phyloP scores from a whole-genome alignment of 1,140 invertebrate genomes.

The Oscheius sp. region DNA sequence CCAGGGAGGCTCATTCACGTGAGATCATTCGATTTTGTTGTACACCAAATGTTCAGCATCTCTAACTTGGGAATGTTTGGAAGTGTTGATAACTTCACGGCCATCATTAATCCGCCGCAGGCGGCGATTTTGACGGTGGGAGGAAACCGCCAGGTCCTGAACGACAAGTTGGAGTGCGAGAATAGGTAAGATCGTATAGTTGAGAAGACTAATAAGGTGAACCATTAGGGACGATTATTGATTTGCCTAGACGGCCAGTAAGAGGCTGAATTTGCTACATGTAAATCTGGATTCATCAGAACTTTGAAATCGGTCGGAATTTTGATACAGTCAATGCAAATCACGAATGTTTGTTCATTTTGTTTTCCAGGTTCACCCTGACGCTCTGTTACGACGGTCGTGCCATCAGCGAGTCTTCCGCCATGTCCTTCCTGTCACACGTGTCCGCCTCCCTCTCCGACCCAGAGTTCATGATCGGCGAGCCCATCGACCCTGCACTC shows the following conservation, averaged over 20 bases:
- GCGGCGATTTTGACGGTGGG: conserved; percentile 72
- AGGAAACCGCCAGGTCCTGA: conserved; percentile 66
- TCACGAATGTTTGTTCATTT: not conserved
- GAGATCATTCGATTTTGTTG: not conserved
- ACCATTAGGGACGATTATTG: too few relatives aligned
- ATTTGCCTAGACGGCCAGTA: too few relatives aligned
- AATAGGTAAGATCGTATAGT: conserved; percentile 6
- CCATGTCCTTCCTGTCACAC: conserved; percentile 11
- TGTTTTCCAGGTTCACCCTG: conserved; percentile 17
- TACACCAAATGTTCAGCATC: conserved; percentile 63
- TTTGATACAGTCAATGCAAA: not conserved
- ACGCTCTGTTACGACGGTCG: conserved; percentile 20
- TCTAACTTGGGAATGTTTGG: conserved; percentile 99
- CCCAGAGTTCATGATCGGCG: conserved; percentile 20
- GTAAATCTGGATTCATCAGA: conserved; percentile 8
- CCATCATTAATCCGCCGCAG: conserved; percentile 74
- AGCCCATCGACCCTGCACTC: conserved; percentile 17
- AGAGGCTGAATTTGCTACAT: too few relatives aligned
- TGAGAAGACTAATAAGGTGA: too few relatives aligned
- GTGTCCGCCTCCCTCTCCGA: conserved; percentile 9
- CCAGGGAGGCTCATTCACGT: conserved; percentile 75
- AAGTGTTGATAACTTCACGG: conserved; percentile 65
- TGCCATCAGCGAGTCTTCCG: not conserved
- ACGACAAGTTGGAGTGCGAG: conserved; percentile 42
- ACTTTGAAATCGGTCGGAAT: not conserved